These are phyloP conservation scores for Lagocephalus sceleratus DNA, from an alignment of 2,797 vertebrate genomes.

Conservation along the genomic window DNA sequence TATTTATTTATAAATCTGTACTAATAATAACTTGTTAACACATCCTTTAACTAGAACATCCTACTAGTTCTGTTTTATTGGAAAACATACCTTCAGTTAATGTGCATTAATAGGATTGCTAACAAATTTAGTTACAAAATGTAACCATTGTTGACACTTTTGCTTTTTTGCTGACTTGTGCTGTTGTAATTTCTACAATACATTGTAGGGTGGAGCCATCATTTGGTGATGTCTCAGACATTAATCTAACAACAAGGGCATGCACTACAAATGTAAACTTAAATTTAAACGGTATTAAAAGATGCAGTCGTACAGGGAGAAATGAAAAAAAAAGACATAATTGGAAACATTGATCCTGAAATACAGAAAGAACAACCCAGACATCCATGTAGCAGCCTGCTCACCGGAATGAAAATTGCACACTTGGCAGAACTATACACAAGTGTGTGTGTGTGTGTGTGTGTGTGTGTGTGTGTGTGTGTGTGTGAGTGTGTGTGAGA, in stretches of 20 bases:
- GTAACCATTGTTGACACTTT: too few relatives aligned
- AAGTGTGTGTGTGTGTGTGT: background rate
- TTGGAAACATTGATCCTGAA: background rate
- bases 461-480: background rate
- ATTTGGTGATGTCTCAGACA: too few relatives aligned
- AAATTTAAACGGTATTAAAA: background rate
- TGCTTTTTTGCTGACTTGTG: too few relatives aligned
- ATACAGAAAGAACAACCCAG: constrained; percentile 39
- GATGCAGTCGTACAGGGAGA: background rate
- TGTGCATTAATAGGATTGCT: too few relatives aligned
- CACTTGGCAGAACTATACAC: constrained; percentile 64
- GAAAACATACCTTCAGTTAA: too few relatives aligned
- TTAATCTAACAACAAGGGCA: too few relatives aligned
- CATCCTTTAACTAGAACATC: too few relatives aligned
- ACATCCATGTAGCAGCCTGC: constrained; percentile 58
- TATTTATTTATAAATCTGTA: constrained; percentile 42
- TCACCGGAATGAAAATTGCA: constrained; percentile 73
- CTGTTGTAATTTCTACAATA: too few relatives aligned
- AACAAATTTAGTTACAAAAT: too few relatives aligned
- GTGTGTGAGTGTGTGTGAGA: constrained; percentile 27
- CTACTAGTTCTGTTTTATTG: too few relatives aligned
- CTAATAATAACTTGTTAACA: constrained; percentile 48
- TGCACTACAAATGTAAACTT: background rate
- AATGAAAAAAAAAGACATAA: constrained; percentile 5
- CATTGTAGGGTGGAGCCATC: too few relatives aligned